Evolutionary conservation across 2,113 vertebrate species (phyloP), one percentile per base, ranked within the genome.

Genomic region (Hippocampus abdominalis): DNA sequence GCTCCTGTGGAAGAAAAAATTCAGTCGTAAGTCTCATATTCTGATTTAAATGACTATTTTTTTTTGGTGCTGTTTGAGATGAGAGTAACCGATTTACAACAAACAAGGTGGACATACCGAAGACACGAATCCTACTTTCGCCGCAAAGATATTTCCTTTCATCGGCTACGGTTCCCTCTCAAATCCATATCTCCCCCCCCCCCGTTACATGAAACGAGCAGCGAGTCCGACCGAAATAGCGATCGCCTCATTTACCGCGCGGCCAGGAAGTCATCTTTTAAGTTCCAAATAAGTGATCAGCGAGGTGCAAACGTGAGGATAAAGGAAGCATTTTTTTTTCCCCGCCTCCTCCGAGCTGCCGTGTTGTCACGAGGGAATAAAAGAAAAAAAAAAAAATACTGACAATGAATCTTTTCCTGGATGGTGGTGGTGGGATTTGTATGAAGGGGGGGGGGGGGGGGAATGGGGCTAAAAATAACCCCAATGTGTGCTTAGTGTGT

Each of bases 401-500:
- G 25, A 80, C 27, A 25, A 78, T 66, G 64, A 75, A 66, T 70
- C 3, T 23, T 65, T 73, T 62, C 29, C 56, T 68, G 71, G 42
- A 46, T 48, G 65, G 39, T 16, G 73, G 32, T 36, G 32, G 32
- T 36, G 42, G 29, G 69, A 32, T 56, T 49, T 75, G 60, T 42
- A 48, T 63, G 36, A 67, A 68, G 27, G 71, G 66, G 60, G 54
- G 4, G 32, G 65, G 21, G 78, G 68, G 67, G 82, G 77, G 82
- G n/a, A n/a, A n/a, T n/a, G n/a, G n/a, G 81, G 54, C 85, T 89
- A 89, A 87, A 90, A 89, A 89, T 87, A 90, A 66, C 69, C 69
- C 40, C 21, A 71, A 32, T 74, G 59, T 81, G 65, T 72, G 56
- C 73, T 56, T 60, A 56, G 18, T 76, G 64, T 72, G 63, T 72